Conservation (phyloP, 2,113 vertebrate genomes). For the Ptilorrhoa leucosticta region DNA sequence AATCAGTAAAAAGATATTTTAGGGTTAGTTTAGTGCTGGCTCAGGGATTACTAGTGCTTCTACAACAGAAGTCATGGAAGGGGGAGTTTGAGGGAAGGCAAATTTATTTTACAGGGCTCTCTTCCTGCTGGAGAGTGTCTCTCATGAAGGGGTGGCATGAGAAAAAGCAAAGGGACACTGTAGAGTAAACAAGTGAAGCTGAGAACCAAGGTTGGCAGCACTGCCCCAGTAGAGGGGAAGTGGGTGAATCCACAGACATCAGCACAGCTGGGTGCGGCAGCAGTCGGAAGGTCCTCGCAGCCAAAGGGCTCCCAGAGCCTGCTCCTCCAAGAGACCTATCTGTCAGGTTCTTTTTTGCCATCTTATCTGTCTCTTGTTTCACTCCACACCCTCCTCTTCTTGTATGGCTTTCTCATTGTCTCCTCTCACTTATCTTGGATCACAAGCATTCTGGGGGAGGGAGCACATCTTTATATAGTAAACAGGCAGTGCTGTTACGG, state of each 20-base stretch:
- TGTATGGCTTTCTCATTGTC: constrained; percentile 2
- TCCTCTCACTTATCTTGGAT: constrained; percentile 4
- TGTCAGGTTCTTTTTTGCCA: not conserved
- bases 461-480: not conserved
- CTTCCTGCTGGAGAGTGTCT: not conserved
- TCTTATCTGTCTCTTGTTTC: constrained; percentile 24
- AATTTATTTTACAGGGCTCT: not conserved
- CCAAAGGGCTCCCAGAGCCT: not conserved
- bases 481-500: not conserved
- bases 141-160: not conserved
- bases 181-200: not conserved
- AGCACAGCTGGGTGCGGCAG: rapidly evolving
- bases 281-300: not conserved
- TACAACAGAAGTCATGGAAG: not conserved
- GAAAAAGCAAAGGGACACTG: not conserved
- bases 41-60: not conserved
- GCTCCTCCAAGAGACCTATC: not conserved
- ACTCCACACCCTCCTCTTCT: constrained; percentile 3
- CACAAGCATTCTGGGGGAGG: not conserved
- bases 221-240: not conserved
- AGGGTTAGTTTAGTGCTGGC: not conserved
- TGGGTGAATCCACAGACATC: not conserved
- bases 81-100: not conserved
- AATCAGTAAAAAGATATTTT: not conserved
- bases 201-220: rapidly evolving